phyloP scores from a whole-genome alignment of 2,797 vertebrate species.

The Spheniscus humboldti region DNA sequence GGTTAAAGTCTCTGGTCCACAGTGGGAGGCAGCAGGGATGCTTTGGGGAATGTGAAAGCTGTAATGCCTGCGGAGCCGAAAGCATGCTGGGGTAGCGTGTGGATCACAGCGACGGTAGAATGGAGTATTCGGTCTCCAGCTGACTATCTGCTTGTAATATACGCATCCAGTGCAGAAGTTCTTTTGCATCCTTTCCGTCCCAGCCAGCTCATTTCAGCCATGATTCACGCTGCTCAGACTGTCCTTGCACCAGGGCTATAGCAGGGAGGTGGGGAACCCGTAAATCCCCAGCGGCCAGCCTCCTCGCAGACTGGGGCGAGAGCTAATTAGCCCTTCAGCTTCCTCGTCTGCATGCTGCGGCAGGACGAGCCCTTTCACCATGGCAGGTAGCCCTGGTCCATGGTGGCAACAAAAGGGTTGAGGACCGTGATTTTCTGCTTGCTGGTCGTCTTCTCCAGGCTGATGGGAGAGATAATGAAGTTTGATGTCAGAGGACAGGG shows the following conservation, averaged over 20 bases:
- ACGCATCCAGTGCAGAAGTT: fast-evolving
- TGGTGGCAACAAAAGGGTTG: fast-evolving
- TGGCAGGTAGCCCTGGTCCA: neutral
- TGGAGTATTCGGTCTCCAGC: neutral
- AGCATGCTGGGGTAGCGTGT: fast-evolving
- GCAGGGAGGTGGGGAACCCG: neutral
- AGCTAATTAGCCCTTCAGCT: neutral
- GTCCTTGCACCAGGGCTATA: neutral
- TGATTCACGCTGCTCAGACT: neutral
- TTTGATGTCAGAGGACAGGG: neutral
- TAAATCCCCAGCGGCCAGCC: neutral
- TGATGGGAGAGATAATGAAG: neutral
- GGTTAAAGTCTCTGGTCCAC: neutral
- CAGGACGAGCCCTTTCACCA: fast-evolving
- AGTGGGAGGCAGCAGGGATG: neutral
- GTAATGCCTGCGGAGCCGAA: neutral
- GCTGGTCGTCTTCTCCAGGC: neutral
- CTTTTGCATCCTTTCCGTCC: neutral
- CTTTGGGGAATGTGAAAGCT: neutral
- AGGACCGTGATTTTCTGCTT: neutral
- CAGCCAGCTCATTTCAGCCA: fast-evolving
- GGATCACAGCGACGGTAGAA: neutral
- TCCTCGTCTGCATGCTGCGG: neutral
- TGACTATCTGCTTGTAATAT: neutral
- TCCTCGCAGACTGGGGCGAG: fast-evolving